Conservation (phyloP, 2,113 vertebrate genomes). For the Monarcha castaneiventris region DNA sequence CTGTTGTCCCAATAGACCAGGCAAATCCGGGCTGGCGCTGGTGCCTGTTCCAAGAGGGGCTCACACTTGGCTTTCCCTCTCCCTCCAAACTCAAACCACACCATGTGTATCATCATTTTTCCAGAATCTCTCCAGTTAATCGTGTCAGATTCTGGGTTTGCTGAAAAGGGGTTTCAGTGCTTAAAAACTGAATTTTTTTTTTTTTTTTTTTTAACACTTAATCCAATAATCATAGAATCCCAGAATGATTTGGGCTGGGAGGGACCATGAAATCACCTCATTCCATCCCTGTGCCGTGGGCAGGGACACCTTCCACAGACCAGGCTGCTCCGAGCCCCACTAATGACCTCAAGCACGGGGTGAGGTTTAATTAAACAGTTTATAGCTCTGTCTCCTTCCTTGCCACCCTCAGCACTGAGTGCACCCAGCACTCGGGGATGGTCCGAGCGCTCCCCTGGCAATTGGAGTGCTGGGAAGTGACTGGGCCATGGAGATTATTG, state of each 20-base stretch:
- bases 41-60: neutral
- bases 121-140: neutral
- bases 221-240: neutral
- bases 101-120: fast-evolving
- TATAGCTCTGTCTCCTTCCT: neutral
- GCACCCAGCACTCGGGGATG: neutral
- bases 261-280: neutral
- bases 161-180: neutral
- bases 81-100: neutral
- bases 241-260: neutral
- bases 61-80: fast-evolving
- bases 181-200: neutral
- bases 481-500: neutral
- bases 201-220: neutral
- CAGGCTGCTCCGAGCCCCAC: neutral
- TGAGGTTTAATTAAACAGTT: neutral
- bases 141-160: neutral
- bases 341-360: neutral
- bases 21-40: neutral
- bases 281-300: neutral
- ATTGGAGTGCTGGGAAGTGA: neutral
- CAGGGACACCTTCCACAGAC: neutral
- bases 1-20: neutral
- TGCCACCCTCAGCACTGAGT: neutral
- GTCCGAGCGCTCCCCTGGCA: neutral